Evolutionary conservation across 1,140 invertebrate genomes (phyloP), one percentile per base, ranked within the genome.

Genomic region (Penaeus vannamei): DNA sequence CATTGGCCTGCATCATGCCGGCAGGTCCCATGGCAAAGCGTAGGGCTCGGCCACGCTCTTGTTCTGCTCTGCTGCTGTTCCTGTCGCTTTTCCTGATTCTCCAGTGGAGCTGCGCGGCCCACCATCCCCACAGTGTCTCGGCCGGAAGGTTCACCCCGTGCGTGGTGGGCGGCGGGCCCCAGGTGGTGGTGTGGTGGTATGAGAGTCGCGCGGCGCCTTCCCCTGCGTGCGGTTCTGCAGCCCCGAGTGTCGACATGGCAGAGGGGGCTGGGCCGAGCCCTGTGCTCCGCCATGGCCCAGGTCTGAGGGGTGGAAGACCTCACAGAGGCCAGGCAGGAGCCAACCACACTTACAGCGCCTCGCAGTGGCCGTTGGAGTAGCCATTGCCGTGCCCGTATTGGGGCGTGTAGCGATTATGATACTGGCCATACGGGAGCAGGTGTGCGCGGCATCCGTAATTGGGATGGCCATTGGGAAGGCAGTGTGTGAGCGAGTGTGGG

Each of bases 401-500:
- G 69, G 85, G 89, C 59, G 88, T 81, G 80, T 91, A 86, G 66
- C 86, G 86, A 64, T 84, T 82, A 76, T 89, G 86, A 81, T 83
- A 81, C 64, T 86, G 80, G 83, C 89, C 84, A 59, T 91, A 89
- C 22, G 86, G 89, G 72, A 83, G 84, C 69, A 84, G 77, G 64
- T 61, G 69, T 62, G 86, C 86, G 85, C 84, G 72, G 84, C 88
- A 85, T 60, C 86, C 89, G 76, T 76, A 90, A 77, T 80, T 87
- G 66, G 91, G 89, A 32, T 90, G 91, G 89, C 89, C 91, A 60
- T 87, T 88, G 84, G 87, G 85, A 90, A 91, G 91, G 91, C 91
- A 91, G 91, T 91, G 91, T 90, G 90, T 90, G 89, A 90, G 91
- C 91, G 91, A 90, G 89, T 90, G 91, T 76, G 86, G 91, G 91